Percentiles rank a stretch among this genome's conserved stretches.
Evolutionary conservation across 2,797 vertebrate genomes (phyloP).

Genomic region (Ptychadena robeensis): DNA sequence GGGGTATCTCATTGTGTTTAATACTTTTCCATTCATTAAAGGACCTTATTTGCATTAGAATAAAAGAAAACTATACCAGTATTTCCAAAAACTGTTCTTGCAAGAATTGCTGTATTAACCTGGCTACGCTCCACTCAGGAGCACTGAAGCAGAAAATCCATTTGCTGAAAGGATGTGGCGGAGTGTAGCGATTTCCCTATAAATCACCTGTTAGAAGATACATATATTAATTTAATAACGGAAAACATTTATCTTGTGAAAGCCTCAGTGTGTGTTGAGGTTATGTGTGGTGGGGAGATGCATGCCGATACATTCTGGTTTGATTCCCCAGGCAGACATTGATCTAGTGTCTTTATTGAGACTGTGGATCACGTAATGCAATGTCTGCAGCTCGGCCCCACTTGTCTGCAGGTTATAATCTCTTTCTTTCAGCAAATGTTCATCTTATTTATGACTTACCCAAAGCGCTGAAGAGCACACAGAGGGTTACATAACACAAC

Average conservation of each 20-base stretch:
- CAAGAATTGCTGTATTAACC: background rate
- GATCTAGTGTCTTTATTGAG: constrained; percentile 12
- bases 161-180: background rate
- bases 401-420: constrained; percentile 30
- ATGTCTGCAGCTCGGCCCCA: constrained; percentile 12
- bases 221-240: constrained; percentile 24
- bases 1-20: background rate
- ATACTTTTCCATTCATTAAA: background rate
- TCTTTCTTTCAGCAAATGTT: constrained; percentile 5
- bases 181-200: constrained; percentile 10
- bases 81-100: background rate
- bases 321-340: constrained; percentile 22
- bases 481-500: constrained; percentile 9
- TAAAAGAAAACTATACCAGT: background rate
- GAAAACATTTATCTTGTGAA: constrained; percentile 22
- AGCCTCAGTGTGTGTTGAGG: background rate
- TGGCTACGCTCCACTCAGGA: background rate
- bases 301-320: constrained; percentile 24
- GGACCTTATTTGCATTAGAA: background rate
- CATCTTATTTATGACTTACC: constrained; percentile 37
- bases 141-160: background rate
- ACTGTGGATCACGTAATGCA: constrained; percentile 2
- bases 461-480: background rate
- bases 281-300: background rate
- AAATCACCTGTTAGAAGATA: constrained; percentile 24